Base-by-base conservation (phyloP, 30 jellyfish, hydroid and myxozoan genomes). In the Hydractinia symbiolongicarpus region DNA sequence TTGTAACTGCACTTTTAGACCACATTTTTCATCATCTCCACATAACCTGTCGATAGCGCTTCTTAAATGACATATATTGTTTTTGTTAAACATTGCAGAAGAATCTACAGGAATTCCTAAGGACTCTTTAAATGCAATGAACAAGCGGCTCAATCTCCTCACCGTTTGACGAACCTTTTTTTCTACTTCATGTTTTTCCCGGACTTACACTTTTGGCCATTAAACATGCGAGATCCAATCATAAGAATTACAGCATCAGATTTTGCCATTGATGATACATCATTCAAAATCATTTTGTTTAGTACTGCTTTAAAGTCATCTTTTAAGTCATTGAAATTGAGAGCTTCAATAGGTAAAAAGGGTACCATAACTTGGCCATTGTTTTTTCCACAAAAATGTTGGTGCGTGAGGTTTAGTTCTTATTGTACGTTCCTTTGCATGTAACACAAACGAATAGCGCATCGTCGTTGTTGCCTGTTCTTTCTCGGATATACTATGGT, bases 401-500 rank as follows among this genome's bases (percentile, higher is more conserved):
- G 69, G 69, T 58, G 69, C 16, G 2, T 0, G 1, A 2, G 2
- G 1, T 58, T 58, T 11, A 58, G 15, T 13, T 11, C 19, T 58
- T 58, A 58, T 13, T 11, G 19, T 58, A 58, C 69, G 16, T 30
- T 30, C 44, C 44, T 20, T 67, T 67, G 21, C 78, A 67, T 10
- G 20, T 21, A 10, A 21, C 20, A 67, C 78, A 67, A 15, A 67
- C 50, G 20, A 67, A 16, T 11, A 67, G 20, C 51, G n/a, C 50
- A 49, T 67, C 78, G 11, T 67, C 51, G 21, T 15, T 1, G 0
- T 58, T 58, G 69, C 69, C 69, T 58, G 15, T 58, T 20, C 78
- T 67, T 67, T 67, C 78, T 67, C 78, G n/a, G 14, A 67, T 20
- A 21, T 67, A 67, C 14, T 10, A 0, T 67, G 78, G 78, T 13